These are phyloP conservation scores for Rotaria sp. DNA, from an alignment of 2,888 invertebrate species.

Conservation along the genomic window DNA sequence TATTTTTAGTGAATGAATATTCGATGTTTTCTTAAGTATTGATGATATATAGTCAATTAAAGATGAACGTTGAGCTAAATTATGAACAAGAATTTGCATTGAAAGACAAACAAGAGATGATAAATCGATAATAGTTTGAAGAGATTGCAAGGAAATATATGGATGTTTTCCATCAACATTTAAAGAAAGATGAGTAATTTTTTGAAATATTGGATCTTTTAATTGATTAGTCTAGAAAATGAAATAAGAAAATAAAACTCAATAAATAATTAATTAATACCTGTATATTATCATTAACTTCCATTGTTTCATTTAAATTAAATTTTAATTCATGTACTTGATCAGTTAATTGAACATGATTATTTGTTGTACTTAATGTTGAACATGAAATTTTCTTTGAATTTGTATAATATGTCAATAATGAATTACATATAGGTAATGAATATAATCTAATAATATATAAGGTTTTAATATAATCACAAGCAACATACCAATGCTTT, in stretches of 20 bases:
- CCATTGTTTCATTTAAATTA: neutral
- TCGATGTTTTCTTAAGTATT: neutral
- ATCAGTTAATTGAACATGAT: neutral
- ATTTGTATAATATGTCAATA: neutral
- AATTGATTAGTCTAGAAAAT: neutral
- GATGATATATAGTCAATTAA: neutral
- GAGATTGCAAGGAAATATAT: neutral
- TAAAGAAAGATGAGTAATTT: neutral
- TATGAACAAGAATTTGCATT: neutral
- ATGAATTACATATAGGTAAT: neutral
- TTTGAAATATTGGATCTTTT: neutral
- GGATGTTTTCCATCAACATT: neutral
- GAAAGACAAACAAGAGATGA: neutral
- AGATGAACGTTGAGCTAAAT: neutral
- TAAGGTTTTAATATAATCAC: neutral
- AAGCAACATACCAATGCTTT: neutral
- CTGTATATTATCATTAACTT: neutral
- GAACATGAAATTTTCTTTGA: neutral
- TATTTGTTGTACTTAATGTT: neutral
- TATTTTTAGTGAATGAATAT: neutral
- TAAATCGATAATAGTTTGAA: neutral
- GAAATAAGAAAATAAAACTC: neutral
- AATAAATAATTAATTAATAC: neutral
- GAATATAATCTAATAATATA: neutral
- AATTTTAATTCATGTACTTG: neutral